phyloP scores from a whole-genome alignment of 2,113 vertebrate species.

The Hystrix cristata region DNA sequence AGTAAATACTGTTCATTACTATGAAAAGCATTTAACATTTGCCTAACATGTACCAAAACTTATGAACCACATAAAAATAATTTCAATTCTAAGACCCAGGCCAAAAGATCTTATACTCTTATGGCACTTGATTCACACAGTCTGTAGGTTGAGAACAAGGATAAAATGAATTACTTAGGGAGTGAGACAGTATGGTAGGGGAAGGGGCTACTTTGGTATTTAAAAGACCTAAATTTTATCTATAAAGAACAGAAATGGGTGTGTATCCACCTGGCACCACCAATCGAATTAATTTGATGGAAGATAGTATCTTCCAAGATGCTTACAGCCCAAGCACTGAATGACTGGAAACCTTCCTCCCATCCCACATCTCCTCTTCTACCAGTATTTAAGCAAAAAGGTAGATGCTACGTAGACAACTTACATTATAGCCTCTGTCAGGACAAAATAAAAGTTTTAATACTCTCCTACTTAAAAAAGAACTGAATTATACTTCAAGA shows the following conservation, averaged over 20 bases:
- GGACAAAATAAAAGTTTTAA: background rate
- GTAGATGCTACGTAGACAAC: background rate
- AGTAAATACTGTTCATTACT: conserved; percentile 2
- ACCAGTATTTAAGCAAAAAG: background rate
- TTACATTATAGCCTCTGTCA: background rate
- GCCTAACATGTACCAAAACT: background rate
- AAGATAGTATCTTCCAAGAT: background rate
- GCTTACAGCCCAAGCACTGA: background rate
- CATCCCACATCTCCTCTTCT: background rate
- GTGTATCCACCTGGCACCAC: background rate
- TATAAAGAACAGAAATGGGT: background rate
- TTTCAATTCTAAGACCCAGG: background rate
- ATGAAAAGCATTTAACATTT: conserved; percentile 18
- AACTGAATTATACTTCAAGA: conserved; percentile 30
- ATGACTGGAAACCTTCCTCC: background rate
- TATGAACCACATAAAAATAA: conserved; percentile 17
- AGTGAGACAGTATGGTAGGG: background rate
- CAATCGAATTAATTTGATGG: background rate
- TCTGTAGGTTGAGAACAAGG: background rate
- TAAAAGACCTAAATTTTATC: background rate
- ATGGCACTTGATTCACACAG: background rate
- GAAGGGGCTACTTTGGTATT: background rate
- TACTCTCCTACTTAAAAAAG: conserved; percentile 2
- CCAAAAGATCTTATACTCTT: background rate
- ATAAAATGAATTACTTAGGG: background rate